Conservation (phyloP, 1,140 invertebrate genomes). For the Pararge aegeria region DNA sequence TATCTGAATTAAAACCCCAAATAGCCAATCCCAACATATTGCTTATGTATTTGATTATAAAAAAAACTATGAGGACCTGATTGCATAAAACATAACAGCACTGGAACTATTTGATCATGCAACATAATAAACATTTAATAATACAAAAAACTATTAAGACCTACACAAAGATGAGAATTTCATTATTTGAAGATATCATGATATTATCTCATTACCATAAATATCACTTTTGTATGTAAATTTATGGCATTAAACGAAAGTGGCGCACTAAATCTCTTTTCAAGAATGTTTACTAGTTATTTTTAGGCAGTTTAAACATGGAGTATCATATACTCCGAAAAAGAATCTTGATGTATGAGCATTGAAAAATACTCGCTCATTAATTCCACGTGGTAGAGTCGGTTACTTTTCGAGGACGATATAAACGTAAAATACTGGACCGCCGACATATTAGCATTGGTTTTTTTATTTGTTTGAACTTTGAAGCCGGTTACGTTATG, state of each 20-base stretch:
- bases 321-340: not conserved
- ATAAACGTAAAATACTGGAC: conserved; percentile 22
- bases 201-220: not conserved
- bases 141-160: no score
- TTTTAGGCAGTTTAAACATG: not conserved
- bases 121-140: not conserved
- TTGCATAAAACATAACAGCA: no score
- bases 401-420: conserved; percentile 71
- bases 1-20: no score
- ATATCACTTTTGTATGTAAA: not conserved
- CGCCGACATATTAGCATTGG: conserved; percentile 40
- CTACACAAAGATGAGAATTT: not conserved
- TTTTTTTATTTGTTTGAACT: conserved; percentile 11
- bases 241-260: not conserved
- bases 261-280: not conserved
- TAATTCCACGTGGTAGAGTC: conserved; percentile 45
- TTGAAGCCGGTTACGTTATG: conserved; percentile 7
- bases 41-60: no score
- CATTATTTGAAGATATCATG: not conserved
- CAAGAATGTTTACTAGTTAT: not conserved
- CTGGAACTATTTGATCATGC: no score
- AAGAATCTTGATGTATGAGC: no score
- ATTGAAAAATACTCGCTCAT: conserved; percentile 23
- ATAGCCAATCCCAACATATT: no score
- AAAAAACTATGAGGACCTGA: no score